Evolutionary conservation across 2,113 vertebrate genomes (phyloP).

Genomic region (Pollimyrus isidori): DNA sequence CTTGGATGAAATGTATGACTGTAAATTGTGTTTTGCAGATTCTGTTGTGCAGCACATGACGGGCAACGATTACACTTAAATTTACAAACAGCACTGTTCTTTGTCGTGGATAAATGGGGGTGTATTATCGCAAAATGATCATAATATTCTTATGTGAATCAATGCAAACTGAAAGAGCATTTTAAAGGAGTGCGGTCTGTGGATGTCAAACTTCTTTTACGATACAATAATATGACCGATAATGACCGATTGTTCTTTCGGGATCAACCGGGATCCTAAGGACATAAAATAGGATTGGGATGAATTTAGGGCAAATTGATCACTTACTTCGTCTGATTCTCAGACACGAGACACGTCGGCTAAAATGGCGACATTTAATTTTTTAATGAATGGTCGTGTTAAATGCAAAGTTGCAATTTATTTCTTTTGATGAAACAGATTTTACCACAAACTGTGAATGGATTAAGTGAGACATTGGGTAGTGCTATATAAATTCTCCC

Average conservation of each 20-base stretch:
- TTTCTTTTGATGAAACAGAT: background rate
- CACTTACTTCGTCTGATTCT: background rate
- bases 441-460: background rate
- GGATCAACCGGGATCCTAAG: background rate
- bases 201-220: background rate
- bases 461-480: background rate
- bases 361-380: background rate
- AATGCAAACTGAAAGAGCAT: background rate
- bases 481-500: background rate
- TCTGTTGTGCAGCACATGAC: background rate
- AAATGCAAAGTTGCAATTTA: background rate
- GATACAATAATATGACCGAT: background rate
- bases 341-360: background rate
- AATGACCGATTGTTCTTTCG: background rate
- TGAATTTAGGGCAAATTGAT: background rate
- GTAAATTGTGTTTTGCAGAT: background rate
- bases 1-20: background rate
- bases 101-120: background rate
- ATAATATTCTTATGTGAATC: background rate
- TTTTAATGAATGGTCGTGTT: background rate
- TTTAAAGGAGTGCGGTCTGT: background rate
- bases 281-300: background rate
- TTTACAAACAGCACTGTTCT: background rate
- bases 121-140: background rate
- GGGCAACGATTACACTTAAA: background rate